Evolutionary conservation across 2,888 invertebrate species (phyloP), one percentile per base, ranked within the genome.

Genomic region (Megastigmus dorsalis): DNA sequence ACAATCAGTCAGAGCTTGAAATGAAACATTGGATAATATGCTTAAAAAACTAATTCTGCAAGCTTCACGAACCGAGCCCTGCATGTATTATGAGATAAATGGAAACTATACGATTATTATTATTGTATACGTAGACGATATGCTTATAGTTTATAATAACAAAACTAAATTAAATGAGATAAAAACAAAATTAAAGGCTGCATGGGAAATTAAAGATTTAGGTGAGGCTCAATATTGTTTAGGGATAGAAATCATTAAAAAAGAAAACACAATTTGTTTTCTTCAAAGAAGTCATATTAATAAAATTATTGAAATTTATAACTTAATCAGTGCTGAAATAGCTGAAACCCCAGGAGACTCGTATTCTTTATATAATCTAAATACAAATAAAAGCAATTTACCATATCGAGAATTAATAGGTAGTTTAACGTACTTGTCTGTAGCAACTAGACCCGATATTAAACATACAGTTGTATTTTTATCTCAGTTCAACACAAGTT

Each of bases 351-450:
- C 18, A 5, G 45, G 2, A 4, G 20, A 45, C 18, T 18, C 20
- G 1, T 18, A 20, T 45, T 2, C 9, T 6, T 45, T 45, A 20
- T 52, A 52, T 28, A 52, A 26, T 28, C n/a, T 52, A 52, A 52
- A 52, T n/a, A n/a, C n/a, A n/a, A 52, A 15, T 10, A 28, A 52
- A 52, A 28, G 3, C 4, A 13, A 52, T 28, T n/a, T 52, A 4
- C 55, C 54, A 6, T 71, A 55, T 38, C 33, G 60, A 43, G 59
- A 70, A 52, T 30, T 70, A 50, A 50, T 70, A 26, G 70, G 70
- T 9, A 52, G 50, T 26, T 59, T 70, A 13, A 70, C 26, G 18
- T 70, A 60, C 10, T 20, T 67, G 15, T 9, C 67, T 0, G 20
- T 43, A 28, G 20, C 45, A 18, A 67, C 57, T 10, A 43, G 67